Conservation (phyloP, 2,113 vertebrate genomes). For the Podarcis muralis region DNA sequence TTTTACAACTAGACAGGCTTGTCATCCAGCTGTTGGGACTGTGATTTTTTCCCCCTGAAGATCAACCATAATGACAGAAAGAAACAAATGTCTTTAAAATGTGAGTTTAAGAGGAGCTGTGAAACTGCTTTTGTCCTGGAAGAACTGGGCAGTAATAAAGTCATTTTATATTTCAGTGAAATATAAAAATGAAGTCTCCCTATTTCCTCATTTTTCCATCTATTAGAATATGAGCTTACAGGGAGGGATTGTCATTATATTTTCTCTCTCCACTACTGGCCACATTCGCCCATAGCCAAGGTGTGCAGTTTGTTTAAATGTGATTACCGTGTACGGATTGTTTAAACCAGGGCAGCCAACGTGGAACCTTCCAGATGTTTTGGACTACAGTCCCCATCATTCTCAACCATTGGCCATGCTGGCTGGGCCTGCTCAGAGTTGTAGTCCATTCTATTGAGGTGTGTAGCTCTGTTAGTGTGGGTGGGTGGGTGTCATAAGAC, state of each 20-base stretch:
- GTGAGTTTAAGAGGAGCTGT: not conserved
- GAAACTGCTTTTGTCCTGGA: not conserved
- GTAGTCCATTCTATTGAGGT: too few relatives aligned
- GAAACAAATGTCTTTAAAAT: constrained; percentile 4
- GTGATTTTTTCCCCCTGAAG: constrained; percentile 12
- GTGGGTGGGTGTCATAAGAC: too few relatives aligned
- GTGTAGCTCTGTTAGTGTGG: too few relatives aligned
- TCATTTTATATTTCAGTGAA: not conserved
- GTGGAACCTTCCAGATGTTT: too few relatives aligned
- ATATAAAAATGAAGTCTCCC: not conserved
- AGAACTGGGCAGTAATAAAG: not conserved
- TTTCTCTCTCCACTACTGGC: not conserved
- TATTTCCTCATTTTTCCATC: not conserved
- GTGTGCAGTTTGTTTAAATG: too few relatives aligned
- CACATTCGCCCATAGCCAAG: too few relatives aligned
- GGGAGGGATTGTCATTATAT: too few relatives aligned
- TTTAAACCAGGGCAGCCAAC: too few relatives aligned
- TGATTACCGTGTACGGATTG: too few relatives aligned
- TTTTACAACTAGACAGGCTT: not conserved
- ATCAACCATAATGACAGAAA: constrained; percentile 20
- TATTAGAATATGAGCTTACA: not conserved
- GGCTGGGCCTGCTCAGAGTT: too few relatives aligned
- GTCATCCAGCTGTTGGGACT: constrained; percentile 38
- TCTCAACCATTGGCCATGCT: too few relatives aligned
- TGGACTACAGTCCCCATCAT: too few relatives aligned